Base-by-base conservation (phyloP, 2,797 vertebrate species). In the Poeciliopsis turneri region DNA sequence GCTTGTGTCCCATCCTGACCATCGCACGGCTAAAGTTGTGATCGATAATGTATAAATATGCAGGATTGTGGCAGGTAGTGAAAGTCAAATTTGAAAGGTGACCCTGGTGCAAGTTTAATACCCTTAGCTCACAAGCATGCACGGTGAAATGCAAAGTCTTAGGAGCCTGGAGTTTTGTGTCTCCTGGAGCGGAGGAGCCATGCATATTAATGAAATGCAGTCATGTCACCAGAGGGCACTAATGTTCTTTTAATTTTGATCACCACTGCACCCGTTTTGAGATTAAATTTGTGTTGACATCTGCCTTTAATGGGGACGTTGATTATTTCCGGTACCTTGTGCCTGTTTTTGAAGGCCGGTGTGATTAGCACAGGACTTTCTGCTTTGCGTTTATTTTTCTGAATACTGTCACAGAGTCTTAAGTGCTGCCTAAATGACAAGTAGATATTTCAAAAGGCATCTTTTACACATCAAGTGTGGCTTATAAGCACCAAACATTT, bases 141-240 rank as follows among this genome's bases (percentile, higher is more conserved):
- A 81, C 80, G 75, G 74, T 59, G 77, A 39, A 59, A 59, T 11
- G 20, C 61, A 71, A 28, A 64, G 73, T 83, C 78, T 81, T 66
- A 71, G 82, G 57, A 76, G 77, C 53, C 88, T 86, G 72, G 45
- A 82, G 66, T 81, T 88, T 84, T 78, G 72, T 81, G 72, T 86
- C 78, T 89, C 84, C 75, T 23, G 51, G 77, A 85, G 83, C 88
- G 84, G 78, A 75, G 83, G 83, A 76, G 81, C 77, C 61, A 74
- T 90, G 92, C 90, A 91, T 94, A 91, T 94, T 91, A 90, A 93
- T 93, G 88, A 87, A 87, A 83, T 89, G 83, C 86, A 91, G 81
- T 93, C 84, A 84, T 92, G 93, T 94, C 95, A 96, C 94, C 94
- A 95, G 95, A 93, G 94, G 95, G 95, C 93, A 94, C 94, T 90